Evolutionary conservation across 2,113 vertebrate genomes (phyloP), one percentile per base, ranked within the genome.

Genomic region (Naja naja): DNA sequence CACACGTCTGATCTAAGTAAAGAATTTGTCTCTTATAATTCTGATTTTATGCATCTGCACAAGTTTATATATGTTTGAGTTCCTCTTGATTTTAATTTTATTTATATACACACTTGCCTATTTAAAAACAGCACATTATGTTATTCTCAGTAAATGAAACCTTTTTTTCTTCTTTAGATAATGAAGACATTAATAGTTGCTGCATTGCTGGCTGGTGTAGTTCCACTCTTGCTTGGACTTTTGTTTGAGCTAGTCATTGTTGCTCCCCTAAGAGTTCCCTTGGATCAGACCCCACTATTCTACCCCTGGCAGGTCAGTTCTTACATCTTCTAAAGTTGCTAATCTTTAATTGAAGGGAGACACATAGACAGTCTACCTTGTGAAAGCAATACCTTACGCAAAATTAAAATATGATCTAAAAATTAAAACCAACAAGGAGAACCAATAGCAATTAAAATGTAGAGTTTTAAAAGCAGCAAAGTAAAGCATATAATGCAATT

Each of bases 201-300:
- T 0, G 95, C 99, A 94, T 97, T 99, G 93, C 98, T 99, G 0
- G 99, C 99, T 69, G 99, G 99, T 54, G 99, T 99, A 14, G 99
- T 99, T 94, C 99, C 99, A 0, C 98, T 99, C 94, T 94, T 99
- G 20, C 97, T 99, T 3, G 99, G 99, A 52, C 98, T 99, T 93
- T 96, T 99, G 90, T 99, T 99, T 96, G 99, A 99, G 95, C 96
- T 99, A 93, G 99, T 99, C 58, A 99, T 99, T 0, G 99, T 99
- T 11, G 99, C 99, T 60, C 99, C 99, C 25, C 97, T 99, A 92
- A 97, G 99, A 92, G 99, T 99, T 81, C 99, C 99, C 58, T 97
- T 99, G 95, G 99, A 99, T 97, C 99, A 99, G 97, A 99, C 99
- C 0, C 99, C 99, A 30, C 98, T 99, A 55, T 99, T 99, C 97